These are phyloP conservation scores for Megaceryle maxima DNA, from an alignment of 2,113 vertebrate species.

Conservation along the genomic window DNA sequence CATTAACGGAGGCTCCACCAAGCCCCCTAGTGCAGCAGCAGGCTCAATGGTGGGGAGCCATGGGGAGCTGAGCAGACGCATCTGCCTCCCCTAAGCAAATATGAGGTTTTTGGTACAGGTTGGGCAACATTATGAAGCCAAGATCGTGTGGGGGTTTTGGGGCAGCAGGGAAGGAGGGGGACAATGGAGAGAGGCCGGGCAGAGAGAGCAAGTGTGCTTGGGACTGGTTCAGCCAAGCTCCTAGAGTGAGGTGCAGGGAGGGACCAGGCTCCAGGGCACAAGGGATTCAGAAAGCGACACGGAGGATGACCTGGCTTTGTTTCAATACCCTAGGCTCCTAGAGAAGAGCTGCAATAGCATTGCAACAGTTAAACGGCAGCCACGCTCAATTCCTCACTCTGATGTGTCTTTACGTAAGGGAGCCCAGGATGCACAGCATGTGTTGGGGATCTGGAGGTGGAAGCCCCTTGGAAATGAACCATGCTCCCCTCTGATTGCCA, in stretches of 20 bases:
- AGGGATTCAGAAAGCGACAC: background rate
- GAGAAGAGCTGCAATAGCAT: background rate
- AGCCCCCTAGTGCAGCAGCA: rapidly evolving
- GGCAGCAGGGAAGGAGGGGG: background rate
- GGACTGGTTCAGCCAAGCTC: background rate
- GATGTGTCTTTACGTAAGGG: conserved; percentile 7
- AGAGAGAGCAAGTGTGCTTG: background rate
- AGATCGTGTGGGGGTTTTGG: background rate
- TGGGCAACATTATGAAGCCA: background rate
- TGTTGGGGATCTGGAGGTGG: conserved; percentile 26
- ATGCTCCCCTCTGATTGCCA: conserved; percentile 18
- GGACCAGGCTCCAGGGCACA: background rate
- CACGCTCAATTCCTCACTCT: background rate
- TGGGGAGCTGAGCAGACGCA: rapidly evolving
- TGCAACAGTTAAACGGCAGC: background rate
- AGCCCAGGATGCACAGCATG: background rate
- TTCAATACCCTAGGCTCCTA: background rate
- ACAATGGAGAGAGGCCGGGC: background rate
- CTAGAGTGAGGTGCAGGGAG: background rate
- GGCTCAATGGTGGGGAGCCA: background rate
- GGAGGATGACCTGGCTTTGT: background rate
- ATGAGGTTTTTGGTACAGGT: background rate
- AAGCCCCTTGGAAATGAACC: conserved; percentile 7
- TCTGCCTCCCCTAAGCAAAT: background rate
- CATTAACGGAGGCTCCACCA: background rate